phyloP scores from a whole-genome alignment of 2,888 invertebrate species.

The Scaptomyza cyrtandrae region DNA sequence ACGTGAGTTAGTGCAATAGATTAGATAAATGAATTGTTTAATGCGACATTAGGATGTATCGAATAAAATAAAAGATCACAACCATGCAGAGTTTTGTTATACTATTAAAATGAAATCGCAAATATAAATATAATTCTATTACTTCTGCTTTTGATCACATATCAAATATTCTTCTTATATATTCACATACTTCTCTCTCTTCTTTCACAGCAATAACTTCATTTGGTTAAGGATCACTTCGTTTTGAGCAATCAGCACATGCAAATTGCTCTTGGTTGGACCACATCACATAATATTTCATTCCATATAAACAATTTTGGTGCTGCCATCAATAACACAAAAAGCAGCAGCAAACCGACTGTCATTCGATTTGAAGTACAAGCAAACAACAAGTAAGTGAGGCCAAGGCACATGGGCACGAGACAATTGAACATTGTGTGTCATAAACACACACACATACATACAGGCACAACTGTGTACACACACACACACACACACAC shows the following conservation, averaged over 20 bases:
- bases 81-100: no score
- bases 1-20: slow-evolving; percentile 4
- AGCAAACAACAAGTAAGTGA: slow-evolving; percentile 2
- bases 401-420: slow-evolving; percentile 56
- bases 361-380: slow-evolving; percentile 32
- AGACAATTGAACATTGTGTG: slow-evolving; percentile 79
- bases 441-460: slow-evolving; percentile 65
- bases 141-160: not conserved
- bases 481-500: not conserved
- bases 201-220: not conserved
- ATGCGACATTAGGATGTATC: not conserved
- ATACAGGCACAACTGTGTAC: no score
- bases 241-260: slow-evolving; percentile 66
- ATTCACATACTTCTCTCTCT: not conserved
- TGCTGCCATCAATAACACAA: slow-evolving; percentile 62
- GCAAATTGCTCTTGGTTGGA: slow-evolving; percentile 66
- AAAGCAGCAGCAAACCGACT: slow-evolving; percentile 14
- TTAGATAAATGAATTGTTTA: slow-evolving; percentile 17
- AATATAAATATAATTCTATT: no score
- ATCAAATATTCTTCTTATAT: not conserved
- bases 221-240: slow-evolving; percentile 32
- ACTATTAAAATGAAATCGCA: no score
- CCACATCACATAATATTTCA: no score
- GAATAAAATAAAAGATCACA: slow-evolving; percentile 7
- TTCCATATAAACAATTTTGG: slow-evolving; percentile 65